phyloP scores from a whole-genome alignment of 2,888 invertebrate genomes.

The Ceriagrion tenellum region DNA sequence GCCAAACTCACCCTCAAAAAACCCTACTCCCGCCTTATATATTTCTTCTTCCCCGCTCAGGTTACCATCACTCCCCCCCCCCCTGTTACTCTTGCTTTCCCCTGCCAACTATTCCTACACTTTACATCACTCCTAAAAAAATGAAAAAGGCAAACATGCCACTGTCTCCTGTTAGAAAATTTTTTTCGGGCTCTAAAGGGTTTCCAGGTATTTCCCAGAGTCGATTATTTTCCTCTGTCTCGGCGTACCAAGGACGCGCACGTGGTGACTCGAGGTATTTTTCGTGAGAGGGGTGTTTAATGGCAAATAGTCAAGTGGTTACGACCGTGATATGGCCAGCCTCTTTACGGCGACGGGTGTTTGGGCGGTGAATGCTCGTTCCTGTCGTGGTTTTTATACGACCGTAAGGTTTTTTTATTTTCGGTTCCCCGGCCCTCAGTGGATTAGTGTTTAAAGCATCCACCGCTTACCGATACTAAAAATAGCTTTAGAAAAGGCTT shows the following conservation, averaged over 20 bases:
- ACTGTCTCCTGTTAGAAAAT: too few relatives aligned
- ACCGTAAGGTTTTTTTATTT: not conserved
- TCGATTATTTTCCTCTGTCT: constrained; percentile 3
- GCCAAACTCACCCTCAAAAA: too few relatives aligned
- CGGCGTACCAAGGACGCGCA: not conserved
- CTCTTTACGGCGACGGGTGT: constrained; percentile 3
- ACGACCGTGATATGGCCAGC: not conserved
- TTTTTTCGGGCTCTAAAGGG: not conserved
- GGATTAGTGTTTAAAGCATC: not conserved
- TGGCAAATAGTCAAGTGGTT: not conserved
- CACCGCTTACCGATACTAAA: not conserved
- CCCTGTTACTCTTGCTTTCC: too few relatives aligned
- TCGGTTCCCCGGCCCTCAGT: not conserved
- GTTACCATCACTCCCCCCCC: too few relatives aligned
- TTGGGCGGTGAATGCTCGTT: not conserved
- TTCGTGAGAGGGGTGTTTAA: not conserved
- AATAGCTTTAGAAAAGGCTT: not conserved
- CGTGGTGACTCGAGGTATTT: not conserved
- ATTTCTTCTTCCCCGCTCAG: too few relatives aligned
- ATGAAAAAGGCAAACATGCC: too few relatives aligned
- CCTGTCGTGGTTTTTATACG: not conserved
- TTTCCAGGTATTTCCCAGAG: not conserved
- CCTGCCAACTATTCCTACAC: too few relatives aligned
- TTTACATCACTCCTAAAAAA: too few relatives aligned
- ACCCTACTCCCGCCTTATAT: too few relatives aligned